Evolutionary conservation across 2,797 vertebrate genomes (phyloP), one percentile per base, ranked within the genome.

Genomic region (Notamacropus eugenii): DNA sequence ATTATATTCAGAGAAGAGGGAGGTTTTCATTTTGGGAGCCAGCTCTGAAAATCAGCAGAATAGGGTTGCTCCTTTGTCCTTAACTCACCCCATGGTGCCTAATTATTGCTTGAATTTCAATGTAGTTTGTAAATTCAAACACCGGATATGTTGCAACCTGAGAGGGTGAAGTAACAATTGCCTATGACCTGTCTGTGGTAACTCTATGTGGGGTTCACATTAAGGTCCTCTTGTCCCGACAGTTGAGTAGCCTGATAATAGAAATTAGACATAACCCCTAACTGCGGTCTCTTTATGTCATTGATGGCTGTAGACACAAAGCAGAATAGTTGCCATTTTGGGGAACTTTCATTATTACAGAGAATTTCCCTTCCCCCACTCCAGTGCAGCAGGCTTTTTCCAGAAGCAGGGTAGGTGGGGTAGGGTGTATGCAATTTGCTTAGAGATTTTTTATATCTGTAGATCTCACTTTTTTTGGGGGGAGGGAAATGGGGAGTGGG

Each of bases 1-100:
- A 95, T 97, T 97, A 94, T 90, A 96, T 74, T 97, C 52, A 93
- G 96, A 92, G 90, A 24, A n/a, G 31, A 94, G 93, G 90, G 24
- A 11, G 54, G 56, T 54, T 96, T 97, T 96, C 74, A 91, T 92
- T 92, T 94, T 93, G 96, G 91, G 59, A 95, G 54, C 59, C 90
- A 95, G 90, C 19, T 54, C 46, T 96, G 91, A 59, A 92, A 97
- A 97, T 90, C n/a, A 91, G 94, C 94, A 97, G 97, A 56, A 96
- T 0, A 52, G 10, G 95, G 96, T 94, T 97, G 58, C 91, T 97
- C 59, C 87, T 91, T 29, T 93, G 55, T 55, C 58, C 95, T 50
- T 56, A 93, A 34, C 19, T 93, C 50, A 31, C 55, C 93, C 95
- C 0, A 0, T 58, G 91, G 74, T 62, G 91, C 55, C 90, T 97